Evolutionary conservation across 2,888 invertebrate genomes (phyloP), one percentile per base, ranked within the genome.

Genomic region (Mesodorylaimus sp.): DNA sequence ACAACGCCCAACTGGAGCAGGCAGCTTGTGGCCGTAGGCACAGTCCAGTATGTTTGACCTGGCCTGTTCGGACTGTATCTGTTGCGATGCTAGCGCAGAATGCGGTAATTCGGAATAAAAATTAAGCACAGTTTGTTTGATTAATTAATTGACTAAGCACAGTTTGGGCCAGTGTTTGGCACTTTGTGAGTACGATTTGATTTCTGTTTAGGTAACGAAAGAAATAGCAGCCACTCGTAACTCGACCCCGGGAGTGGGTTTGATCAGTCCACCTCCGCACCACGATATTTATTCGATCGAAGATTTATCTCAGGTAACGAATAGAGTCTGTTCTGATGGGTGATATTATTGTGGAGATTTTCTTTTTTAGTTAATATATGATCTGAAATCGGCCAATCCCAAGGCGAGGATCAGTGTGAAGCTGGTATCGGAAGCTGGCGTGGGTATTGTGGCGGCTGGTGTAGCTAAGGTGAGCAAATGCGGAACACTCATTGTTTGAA

Each of bases 211-310:
- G 78, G 88, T 95, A 27, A 85, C 91, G 0, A 79, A 82, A 58
- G 89, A 87, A 57, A 97, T 97, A 61, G 97, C 95, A 0, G 77
- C 78, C 61, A 91, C 91, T 0, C 79, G 97, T 49, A 87, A 93
- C 66, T 93, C 91, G 0, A 87, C 97, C 2, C 77, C 95, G 0
- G 91, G 91, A 2, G 97, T 97, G 10, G 95, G 95, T 3, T 74
- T 97, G 7, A 97, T 97, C 67, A 93, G 91, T 0, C 97, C 97
- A 3, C 95, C 97, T 10, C 97, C 97, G 1, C 97, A 97, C 73
- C 97, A 97, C 73, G 97, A 97, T 65, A 97, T 97, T 70, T 97
- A 97, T 73, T 93, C 91, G 46, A 97, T 97, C 66, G 97, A 97
- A 71, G 97, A 97, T 74, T 73, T 97, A 61, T 89, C 95, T 0